phyloP scores from a whole-genome alignment of 2,797 vertebrate genomes.

The Labroides dimidiatus region DNA sequence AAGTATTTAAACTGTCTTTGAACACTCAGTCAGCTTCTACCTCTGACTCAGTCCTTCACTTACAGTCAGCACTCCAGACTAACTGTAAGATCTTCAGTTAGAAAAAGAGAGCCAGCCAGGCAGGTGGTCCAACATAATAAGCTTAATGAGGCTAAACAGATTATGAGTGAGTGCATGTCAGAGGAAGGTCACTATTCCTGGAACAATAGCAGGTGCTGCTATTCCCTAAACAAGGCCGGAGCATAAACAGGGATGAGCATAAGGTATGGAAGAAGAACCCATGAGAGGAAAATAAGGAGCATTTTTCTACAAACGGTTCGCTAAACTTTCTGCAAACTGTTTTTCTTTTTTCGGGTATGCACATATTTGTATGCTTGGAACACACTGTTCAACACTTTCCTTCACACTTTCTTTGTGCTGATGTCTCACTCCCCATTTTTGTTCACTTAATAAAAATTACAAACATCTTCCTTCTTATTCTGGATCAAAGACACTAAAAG shows the following conservation, averaged over 20 bases:
- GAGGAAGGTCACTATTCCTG: constrained; percentile 74
- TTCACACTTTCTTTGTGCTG: not conserved
- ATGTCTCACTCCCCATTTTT: not conserved
- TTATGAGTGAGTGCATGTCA: constrained; percentile 72
- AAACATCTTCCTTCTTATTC: not conserved
- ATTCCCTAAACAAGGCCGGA: constrained; percentile 37
- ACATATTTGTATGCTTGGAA: not conserved
- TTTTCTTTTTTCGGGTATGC: no score
- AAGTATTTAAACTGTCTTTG: not conserved
- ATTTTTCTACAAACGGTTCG: not conserved
- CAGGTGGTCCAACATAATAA: constrained; percentile 81
- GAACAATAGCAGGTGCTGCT: constrained; percentile 65
- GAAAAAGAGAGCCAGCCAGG: constrained; percentile 52
- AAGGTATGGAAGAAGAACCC: constrained; percentile 18
- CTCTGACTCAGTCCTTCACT: constrained; percentile 5
- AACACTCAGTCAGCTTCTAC: not conserved
- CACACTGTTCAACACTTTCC: not conserved
- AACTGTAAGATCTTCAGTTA: constrained; percentile 28
- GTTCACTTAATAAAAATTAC: no score
- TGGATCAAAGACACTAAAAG: not conserved
- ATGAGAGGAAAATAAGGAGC: not conserved
- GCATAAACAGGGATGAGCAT: constrained; percentile 27
- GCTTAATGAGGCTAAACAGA: constrained; percentile 82
- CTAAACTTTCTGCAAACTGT: not conserved
- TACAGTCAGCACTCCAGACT: constrained; percentile 28